These are phyloP conservation scores for Siphlonurus alternatus DNA, from an alignment of 2,888 invertebrate species.

Conservation along the genomic window DNA sequence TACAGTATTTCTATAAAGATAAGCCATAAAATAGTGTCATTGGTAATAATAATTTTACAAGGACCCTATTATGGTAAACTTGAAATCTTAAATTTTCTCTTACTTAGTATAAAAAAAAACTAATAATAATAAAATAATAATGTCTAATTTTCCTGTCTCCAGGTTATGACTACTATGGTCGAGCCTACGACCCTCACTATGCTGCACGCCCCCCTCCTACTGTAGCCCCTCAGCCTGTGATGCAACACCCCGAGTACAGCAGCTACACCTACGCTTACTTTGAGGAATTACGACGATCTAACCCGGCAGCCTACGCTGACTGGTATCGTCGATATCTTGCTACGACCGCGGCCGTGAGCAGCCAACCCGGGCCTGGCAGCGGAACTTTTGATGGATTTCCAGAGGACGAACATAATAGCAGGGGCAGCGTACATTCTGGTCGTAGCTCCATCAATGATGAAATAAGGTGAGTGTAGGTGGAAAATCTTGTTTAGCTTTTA, in stretches of 20 bases:
- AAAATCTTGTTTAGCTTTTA: too few species aligned
- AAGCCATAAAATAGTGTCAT: too few species aligned
- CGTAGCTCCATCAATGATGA: constrained; percentile 51
- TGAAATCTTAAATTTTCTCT: too few species aligned
- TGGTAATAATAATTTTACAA: too few species aligned
- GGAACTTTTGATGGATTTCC: neutral
- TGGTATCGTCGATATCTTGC: constrained; percentile 58
- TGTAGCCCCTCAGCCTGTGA: neutral
- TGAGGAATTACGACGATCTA: constrained; percentile 55
- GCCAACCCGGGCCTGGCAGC: neutral
- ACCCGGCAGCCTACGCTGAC: constrained; percentile 63
- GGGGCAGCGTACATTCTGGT: constrained; percentile 67
- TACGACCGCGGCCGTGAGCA: constrained; percentile 16
- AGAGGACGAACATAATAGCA: constrained; percentile 16
- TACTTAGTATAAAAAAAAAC: too few species aligned
- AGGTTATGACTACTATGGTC: constrained; percentile 23
- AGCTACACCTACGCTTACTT: constrained; percentile 51
- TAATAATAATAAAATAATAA: too few species aligned
- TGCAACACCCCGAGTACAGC: constrained; percentile 10
- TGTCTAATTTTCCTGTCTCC: too few species aligned
- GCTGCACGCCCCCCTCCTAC: neutral
- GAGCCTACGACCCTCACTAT: neutral
- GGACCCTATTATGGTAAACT: too few species aligned
- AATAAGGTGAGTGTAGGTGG: neutral
- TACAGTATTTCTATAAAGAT: too few species aligned